Evolutionary conservation across 2,113 vertebrate genomes (phyloP).

Genomic region (Electrona antarctica): DNA sequence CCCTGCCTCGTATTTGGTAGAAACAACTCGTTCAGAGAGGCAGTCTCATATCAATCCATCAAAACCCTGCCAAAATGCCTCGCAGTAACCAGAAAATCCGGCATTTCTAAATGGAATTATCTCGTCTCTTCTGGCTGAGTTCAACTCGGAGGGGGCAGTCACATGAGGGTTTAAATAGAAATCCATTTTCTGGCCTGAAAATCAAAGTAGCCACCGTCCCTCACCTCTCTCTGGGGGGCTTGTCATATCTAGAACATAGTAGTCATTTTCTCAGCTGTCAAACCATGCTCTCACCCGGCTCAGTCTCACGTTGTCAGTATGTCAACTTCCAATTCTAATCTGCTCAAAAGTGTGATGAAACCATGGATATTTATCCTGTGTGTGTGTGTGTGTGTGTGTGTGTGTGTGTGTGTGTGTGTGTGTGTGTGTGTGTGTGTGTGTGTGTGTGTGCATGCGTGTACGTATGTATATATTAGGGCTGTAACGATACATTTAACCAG

Average conservation of each 20-base stretch:
- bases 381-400: constrained; percentile 16
- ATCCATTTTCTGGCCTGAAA: constrained; percentile 75
- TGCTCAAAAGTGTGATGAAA: constrained; percentile 17
- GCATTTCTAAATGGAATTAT: constrained; percentile 67
- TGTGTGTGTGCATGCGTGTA: constrained; percentile 12
- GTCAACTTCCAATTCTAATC: constrained; percentile 63
- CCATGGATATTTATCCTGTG: background rate
- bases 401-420: constrained; percentile 17
- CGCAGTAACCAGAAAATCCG: constrained; percentile 50
- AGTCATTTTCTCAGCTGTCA: constrained; percentile 83
- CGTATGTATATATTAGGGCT: too few species aligned
- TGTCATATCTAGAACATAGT: constrained; percentile 75
- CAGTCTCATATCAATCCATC: constrained; percentile 59
- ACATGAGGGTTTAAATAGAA: constrained; percentile 69
- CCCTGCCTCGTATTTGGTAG: constrained; percentile 27
- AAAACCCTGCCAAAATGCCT: constrained; percentile 12
- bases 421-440: constrained; percentile 16
- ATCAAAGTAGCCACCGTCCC: constrained; percentile 74
- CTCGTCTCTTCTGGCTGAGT: constrained; percentile 55
- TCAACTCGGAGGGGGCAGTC: constrained; percentile 67
- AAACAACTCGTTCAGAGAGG: constrained; percentile 24
- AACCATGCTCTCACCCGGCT: constrained; percentile 50
- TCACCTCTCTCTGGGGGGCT: constrained; percentile 68
- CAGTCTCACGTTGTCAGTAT: constrained; percentile 47
- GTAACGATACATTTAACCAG: too few species aligned